A percentile compares a stretch with the other conserved stretches of the same genome.
Conservation (phyloP, 2,888 invertebrate genomes). For the Chorisops tibialis region DNA sequence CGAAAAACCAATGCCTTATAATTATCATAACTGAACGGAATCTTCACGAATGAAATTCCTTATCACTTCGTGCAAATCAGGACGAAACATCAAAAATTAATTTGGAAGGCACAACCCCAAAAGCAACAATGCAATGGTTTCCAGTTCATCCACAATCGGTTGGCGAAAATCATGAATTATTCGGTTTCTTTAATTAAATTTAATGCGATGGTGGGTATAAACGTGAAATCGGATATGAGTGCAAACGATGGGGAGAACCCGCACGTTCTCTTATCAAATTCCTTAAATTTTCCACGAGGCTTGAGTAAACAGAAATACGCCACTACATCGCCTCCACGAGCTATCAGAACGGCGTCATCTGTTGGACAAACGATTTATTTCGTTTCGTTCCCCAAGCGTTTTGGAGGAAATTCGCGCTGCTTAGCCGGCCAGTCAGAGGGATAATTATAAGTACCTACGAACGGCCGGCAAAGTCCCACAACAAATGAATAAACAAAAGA, state of each 20-base stretch:
- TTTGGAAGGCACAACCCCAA: not conserved
- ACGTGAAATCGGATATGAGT: slow-evolving; percentile 12
- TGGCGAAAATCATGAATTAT: slow-evolving; percentile 19
- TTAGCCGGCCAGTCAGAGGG: not conserved
- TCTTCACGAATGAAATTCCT: too few relatives aligned
- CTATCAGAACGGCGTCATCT: slow-evolving; percentile 4
- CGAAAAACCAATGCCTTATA: too few relatives aligned
- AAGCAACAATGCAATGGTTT: not conserved
- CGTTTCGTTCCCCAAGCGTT: not conserved
- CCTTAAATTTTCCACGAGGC: slow-evolving; percentile 10
- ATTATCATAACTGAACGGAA: too few relatives aligned
- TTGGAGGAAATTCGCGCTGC: not conserved
- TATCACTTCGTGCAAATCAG: too few relatives aligned
- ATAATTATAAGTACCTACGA: not conserved
- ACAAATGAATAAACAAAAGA: slow-evolving; percentile 4
- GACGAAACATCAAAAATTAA: too few relatives aligned
- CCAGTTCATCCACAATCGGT: slow-evolving; percentile 15
- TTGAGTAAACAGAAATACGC: slow-evolving; percentile 1
- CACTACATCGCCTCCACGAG: not conserved
- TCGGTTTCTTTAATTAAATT: slow-evolving; percentile 20
- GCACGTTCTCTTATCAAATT: slow-evolving; percentile 15
- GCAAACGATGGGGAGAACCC: not conserved
- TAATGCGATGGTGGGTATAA: slow-evolving; percentile 1
- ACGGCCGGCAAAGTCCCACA: not conserved
- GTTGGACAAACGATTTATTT: not conserved